A percentile compares a stretch with the other conserved stretches of the same genome.
These are phyloP conservation scores for Clivina fossor DNA, from an alignment of 2,888 invertebrate genomes.

Conservation along the genomic window DNA sequence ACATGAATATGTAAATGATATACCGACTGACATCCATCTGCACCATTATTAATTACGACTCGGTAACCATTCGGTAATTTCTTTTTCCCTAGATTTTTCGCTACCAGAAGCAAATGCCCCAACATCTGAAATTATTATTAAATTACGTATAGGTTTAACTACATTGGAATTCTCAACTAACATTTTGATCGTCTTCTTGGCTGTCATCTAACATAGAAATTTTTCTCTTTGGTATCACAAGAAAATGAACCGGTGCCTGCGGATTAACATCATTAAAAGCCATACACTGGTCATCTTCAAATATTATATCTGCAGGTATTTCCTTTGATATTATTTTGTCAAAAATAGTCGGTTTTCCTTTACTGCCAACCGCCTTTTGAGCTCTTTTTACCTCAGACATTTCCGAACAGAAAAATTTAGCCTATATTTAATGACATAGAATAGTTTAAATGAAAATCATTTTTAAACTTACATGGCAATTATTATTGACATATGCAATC, in stretches of 20 bases:
- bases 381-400: constrained; percentile 52
- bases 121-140: constrained; percentile 9
- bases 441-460: neutral
- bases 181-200: constrained; percentile 59
- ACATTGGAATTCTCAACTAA: constrained; percentile 45
- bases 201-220: constrained; percentile 67
- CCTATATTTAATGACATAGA: constrained; percentile 1
- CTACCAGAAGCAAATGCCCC: constrained; percentile 71
- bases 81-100: constrained; percentile 65
- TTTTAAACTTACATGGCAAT: neutral
- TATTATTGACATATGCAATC: neutral
- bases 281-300: constrained; percentile 77
- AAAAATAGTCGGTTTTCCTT: constrained; percentile 67
- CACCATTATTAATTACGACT: constrained; percentile 77
- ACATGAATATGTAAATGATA: constrained; percentile 84
- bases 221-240: constrained; percentile 77
- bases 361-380: constrained; percentile 42
- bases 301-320: constrained; percentile 78
- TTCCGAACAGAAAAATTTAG: constrained; percentile 37
- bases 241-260: constrained; percentile 81
- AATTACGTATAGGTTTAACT: neutral
- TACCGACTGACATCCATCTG: constrained; percentile 79
- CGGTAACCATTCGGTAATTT: constrained; percentile 70
- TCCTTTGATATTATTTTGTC: constrained; percentile 76
- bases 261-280: constrained; percentile 80